phyloP scores from a whole-genome alignment of 2,888 invertebrate genomes.

The Xylophagus ater region DNA sequence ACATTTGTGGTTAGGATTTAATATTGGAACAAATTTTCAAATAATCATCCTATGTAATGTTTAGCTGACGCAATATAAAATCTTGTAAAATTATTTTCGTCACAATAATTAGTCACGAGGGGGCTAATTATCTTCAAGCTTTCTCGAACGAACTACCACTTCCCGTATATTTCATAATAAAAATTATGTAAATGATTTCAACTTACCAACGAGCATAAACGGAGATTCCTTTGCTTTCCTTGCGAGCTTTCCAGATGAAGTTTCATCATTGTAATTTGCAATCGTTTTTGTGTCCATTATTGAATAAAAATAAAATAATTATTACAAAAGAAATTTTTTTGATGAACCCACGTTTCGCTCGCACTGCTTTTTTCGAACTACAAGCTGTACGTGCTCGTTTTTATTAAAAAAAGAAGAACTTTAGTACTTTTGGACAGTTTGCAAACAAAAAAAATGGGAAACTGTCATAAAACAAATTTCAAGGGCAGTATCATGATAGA shows the following conservation, averaged over 20 bases:
- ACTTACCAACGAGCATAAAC: slow-evolving; percentile 60
- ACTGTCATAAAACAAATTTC: too few species aligned
- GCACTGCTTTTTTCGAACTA: too few species aligned
- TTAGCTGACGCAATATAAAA: neutral
- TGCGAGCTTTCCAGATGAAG: slow-evolving; percentile 40
- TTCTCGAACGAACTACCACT: neutral
- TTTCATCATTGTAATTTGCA: slow-evolving; percentile 27
- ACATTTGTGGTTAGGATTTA: too few species aligned
- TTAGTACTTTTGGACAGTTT: too few species aligned
- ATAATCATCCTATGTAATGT: neutral
- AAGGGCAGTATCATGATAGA: too few species aligned
- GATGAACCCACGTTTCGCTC: too few species aligned
- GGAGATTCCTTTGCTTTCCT: slow-evolving; percentile 62
- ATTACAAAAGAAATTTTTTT: too few species aligned
- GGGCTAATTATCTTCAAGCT: neutral
- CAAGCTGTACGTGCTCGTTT: too few species aligned
- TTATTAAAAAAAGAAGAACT: too few species aligned
- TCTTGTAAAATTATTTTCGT: neutral
- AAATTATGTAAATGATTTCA: slow-evolving; percentile 1
- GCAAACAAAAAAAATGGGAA: too few species aligned
- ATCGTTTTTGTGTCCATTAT: too few species aligned
- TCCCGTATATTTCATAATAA: neutral
- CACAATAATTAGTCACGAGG: neutral
- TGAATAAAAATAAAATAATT: too few species aligned
- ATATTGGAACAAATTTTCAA: neutral